phyloP scores from a whole-genome alignment of 2,797 vertebrate genomes.

The Takifugu rubripes region DNA sequence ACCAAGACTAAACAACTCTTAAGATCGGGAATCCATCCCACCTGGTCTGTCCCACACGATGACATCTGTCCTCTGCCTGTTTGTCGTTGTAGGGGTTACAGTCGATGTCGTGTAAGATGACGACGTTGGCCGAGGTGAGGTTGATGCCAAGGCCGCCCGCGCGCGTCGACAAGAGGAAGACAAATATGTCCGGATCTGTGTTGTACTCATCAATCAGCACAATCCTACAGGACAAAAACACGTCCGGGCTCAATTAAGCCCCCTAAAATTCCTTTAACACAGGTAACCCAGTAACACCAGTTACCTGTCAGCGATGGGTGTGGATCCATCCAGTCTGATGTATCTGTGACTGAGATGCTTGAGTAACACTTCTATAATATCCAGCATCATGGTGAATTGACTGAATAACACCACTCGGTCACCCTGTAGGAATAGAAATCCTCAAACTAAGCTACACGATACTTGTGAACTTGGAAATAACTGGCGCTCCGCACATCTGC shows the following conservation, averaged over 20 bases:
- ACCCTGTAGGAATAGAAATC: conserved; percentile 72
- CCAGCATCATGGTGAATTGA: conserved; percentile 97
- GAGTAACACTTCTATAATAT: conserved; percentile 91
- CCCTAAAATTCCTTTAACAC: too few species aligned
- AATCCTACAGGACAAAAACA: conserved; percentile 78
- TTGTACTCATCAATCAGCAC: conserved; percentile 94
- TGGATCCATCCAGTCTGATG: conserved; percentile 90
- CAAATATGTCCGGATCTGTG: conserved; percentile 88
- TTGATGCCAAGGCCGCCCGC: conserved; percentile 96
- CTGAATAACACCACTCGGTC: conserved; percentile 94
- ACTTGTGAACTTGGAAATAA: not conserved
- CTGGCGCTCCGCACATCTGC: not conserved
- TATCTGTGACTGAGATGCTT: conserved; percentile 86
- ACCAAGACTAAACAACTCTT: not conserved
- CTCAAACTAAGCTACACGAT: not conserved
- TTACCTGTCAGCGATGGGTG: conserved; percentile 90
- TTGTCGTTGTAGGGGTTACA: conserved; percentile 98
- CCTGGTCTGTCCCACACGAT: conserved; percentile 93
- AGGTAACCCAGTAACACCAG: not conserved
- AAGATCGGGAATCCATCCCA: conserved; percentile 52
- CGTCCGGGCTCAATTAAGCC: not conserved
- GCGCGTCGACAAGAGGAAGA: conserved; percentile 94
- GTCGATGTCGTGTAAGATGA: conserved; percentile 96
- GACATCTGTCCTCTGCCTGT: conserved; percentile 96
- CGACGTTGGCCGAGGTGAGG: conserved; percentile 92